phyloP scores from a whole-genome alignment of 1,140 invertebrate species.

The Listronotus oregonensis region DNA sequence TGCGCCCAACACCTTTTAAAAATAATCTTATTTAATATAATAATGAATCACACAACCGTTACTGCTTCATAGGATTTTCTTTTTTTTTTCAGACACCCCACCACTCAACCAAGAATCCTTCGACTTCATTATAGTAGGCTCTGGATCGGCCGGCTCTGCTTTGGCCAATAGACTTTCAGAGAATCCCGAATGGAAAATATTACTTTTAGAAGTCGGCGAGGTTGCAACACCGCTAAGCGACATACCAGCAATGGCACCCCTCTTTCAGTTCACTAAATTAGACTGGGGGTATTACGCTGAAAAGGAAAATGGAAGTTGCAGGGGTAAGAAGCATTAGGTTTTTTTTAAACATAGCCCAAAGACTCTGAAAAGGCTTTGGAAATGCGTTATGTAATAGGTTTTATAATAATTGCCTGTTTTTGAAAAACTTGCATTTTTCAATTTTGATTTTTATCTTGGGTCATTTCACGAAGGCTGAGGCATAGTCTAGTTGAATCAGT shows the following conservation, averaged over 20 bases:
- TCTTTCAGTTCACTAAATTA: constrained; percentile 71
- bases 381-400: too few species aligned
- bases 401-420: too few species aligned
- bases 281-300: constrained; percentile 78
- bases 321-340: constrained; percentile 38
- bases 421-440: too few species aligned
- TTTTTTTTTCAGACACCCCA: constrained; percentile 16
- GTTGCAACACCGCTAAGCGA: constrained; percentile 73
- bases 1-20: too few species aligned
- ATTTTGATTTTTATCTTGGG: too few species aligned
- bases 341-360: too few species aligned
- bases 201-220: constrained; percentile 73
- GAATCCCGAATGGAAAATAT: constrained; percentile 67
- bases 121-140: constrained; percentile 54
- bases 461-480: too few species aligned
- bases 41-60: too few species aligned
- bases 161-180: constrained; percentile 75
- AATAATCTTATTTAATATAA: too few species aligned
- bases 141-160: constrained; percentile 61
- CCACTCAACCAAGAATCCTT: constrained; percentile 41
- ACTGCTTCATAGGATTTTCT: too few species aligned
- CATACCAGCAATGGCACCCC: constrained; percentile 71
- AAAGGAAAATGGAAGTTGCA: constrained; percentile 60
- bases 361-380: too few species aligned
- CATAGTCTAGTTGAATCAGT: too few species aligned